These are phyloP conservation scores for Phalacrocorax pelagicus DNA, from an alignment of 2,113 vertebrate species.

Conservation along the genomic window DNA sequence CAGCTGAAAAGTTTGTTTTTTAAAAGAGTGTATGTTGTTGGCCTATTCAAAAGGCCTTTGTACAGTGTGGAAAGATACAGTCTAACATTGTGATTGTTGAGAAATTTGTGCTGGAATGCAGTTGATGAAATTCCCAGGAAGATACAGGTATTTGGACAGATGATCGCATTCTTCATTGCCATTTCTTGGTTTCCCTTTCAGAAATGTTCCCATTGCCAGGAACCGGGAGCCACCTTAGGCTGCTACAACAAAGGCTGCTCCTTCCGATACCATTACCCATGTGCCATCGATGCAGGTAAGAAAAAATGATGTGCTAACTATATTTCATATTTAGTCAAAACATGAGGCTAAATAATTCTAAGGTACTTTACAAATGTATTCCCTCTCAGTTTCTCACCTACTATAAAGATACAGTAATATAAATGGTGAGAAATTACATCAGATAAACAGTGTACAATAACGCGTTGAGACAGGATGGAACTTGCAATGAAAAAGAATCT, in stretches of 20 bases:
- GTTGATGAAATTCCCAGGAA: neutral
- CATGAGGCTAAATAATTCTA: neutral
- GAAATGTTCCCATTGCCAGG: conserved; percentile 97
- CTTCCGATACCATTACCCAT: conserved; percentile 95
- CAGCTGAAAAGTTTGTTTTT: neutral
- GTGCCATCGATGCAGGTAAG: conserved; percentile 96
- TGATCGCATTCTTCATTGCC: neutral
- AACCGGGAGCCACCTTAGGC: conserved; percentile 94
- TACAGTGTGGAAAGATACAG: neutral
- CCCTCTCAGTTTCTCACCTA: neutral
- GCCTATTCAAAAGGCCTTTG: neutral
- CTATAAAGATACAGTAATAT: neutral
- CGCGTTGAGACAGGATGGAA: rapidly evolving
- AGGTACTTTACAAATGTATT: neutral
- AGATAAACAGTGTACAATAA: neutral
- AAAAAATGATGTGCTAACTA: neutral
- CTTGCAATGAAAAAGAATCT: neutral
- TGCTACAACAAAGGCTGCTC: conserved; percentile 99
- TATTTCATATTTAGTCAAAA: neutral
- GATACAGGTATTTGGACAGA: neutral
- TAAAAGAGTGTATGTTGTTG: neutral
- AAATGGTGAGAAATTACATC: neutral
- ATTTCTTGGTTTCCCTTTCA: conserved; percentile 65
- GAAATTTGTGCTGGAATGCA: neutral
- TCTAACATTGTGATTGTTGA: neutral